Conservation (phyloP, 2,797 vertebrate genomes). For the Liasis olivaceus region DNA sequence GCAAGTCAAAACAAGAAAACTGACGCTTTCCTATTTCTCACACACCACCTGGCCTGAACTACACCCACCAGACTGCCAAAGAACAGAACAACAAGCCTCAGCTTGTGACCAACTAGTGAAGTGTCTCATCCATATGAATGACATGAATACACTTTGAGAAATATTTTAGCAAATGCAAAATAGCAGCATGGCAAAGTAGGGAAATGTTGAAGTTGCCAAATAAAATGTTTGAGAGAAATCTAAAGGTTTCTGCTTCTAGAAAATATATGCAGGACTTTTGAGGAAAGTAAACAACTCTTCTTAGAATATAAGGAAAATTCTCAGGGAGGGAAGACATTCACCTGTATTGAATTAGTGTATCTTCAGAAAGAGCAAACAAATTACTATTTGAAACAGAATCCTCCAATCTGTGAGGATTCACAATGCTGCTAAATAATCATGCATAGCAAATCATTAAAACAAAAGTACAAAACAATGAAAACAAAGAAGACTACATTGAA, state of each 20-base stretch:
- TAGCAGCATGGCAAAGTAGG: not conserved
- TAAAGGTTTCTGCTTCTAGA: not conserved
- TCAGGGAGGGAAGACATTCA: not conserved
- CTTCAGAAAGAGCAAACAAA: not conserved
- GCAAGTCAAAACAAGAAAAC: slow-evolving; percentile 30
- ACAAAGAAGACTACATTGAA: not conserved
- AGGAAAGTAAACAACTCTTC: not conserved
- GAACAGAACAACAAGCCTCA: slow-evolving; percentile 9
- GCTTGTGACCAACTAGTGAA: not conserved
- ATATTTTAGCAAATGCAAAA: not conserved
- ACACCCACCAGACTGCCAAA: not conserved
- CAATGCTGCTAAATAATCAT: not conserved
- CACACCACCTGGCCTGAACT: not conserved
- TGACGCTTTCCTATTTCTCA: slow-evolving; percentile 6
- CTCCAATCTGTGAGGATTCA: not conserved
- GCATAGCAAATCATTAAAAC: not conserved
- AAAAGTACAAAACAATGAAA: not conserved
- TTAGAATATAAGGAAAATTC: not conserved
- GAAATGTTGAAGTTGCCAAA: not conserved
- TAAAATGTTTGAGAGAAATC: not conserved
- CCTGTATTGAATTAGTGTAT: not conserved
- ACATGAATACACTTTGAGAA: rapidly evolving
- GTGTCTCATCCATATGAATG: not conserved
- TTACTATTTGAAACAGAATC: not conserved
- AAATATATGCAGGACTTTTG: not conserved